Percentiles rank a stretch among this genome's conserved stretches.
Evolutionary conservation across 2,797 vertebrate species (phyloP).

Genomic region (Vipera ursinii): DNA sequence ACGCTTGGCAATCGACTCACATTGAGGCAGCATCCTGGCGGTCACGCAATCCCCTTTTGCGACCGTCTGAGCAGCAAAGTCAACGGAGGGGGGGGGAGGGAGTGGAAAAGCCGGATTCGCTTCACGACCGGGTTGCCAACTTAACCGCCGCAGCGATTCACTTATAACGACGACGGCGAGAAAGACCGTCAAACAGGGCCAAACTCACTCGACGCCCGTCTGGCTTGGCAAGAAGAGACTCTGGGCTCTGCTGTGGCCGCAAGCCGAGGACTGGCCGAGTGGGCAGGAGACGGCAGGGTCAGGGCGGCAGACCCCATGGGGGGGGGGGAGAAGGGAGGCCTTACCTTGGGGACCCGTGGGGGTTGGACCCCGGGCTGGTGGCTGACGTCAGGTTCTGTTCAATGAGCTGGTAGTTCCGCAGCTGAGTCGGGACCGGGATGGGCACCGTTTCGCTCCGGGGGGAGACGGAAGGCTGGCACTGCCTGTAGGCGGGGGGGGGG

Average conservation of each 20-base stretch:
- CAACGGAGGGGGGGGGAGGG: no score
- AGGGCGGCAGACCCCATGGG: neutral
- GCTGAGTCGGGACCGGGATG: constrained; percentile 94
- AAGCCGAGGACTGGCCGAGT: neutral
- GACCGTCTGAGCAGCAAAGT: neutral
- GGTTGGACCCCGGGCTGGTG: constrained; percentile 81
- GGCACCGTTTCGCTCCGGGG: constrained; percentile 89
- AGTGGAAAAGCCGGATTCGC: no score
- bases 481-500: constrained; percentile 61
- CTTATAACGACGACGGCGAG: no score
- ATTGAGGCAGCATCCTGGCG: neutral
- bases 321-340: neutral
- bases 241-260: no score
- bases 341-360: constrained; percentile 91
- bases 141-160: no score
- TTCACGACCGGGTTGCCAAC: neutral
- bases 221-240: neutral
- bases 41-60: no score
- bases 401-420: constrained; percentile 95
- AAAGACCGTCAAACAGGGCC: neutral
- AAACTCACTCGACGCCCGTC: neutral
- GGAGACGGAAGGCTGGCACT: constrained; percentile 78
- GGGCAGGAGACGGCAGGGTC: neutral
- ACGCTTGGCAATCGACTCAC: no score
- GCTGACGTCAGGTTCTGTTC: constrained; percentile 94